Conservation (phyloP, 2,113 vertebrate genomes). For the Xyliphius kryptos region DNA sequence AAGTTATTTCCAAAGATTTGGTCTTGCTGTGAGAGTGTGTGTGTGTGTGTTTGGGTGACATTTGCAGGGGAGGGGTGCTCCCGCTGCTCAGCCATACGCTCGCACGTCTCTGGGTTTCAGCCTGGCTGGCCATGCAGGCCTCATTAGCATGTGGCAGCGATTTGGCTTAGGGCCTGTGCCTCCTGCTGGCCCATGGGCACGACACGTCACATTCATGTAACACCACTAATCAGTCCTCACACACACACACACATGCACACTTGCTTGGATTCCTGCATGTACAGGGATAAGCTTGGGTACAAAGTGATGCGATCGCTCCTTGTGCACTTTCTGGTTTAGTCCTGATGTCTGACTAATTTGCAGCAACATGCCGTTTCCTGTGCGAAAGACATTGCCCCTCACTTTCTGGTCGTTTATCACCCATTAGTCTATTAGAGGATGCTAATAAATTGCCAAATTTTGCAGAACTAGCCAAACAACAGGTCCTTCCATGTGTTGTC, state of each 20-base stretch:
- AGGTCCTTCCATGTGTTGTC: slow-evolving; percentile 29
- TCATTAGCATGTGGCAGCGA: slow-evolving; percentile 75
- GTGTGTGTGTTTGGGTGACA: slow-evolving; percentile 25
- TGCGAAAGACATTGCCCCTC: no score
- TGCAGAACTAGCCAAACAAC: neutral
- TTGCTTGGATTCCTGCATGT: neutral
- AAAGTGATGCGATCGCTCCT: neutral
- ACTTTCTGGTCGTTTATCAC: no score
- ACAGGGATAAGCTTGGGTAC: neutral
- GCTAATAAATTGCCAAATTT: neutral
- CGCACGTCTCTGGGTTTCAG: slow-evolving; percentile 70
- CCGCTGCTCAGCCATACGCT: slow-evolving; percentile 70
- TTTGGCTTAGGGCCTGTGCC: slow-evolving; percentile 76
- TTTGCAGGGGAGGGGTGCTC: slow-evolving; percentile 48
- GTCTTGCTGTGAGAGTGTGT: slow-evolving; percentile 12
- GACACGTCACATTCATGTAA: slow-evolving; percentile 72
- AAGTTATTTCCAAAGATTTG: neutral
- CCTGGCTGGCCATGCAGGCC: slow-evolving; percentile 66
- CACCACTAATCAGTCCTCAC: slow-evolving; percentile 69
- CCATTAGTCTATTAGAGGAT: neutral
- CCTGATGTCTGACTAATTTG: no score
- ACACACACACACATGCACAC: neutral
- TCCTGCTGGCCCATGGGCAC: slow-evolving; percentile 69
- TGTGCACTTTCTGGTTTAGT: neutral
- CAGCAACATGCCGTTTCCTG: no score